Conservation (phyloP, 1,140 invertebrate genomes). For the Bombus consobrinus region DNA sequence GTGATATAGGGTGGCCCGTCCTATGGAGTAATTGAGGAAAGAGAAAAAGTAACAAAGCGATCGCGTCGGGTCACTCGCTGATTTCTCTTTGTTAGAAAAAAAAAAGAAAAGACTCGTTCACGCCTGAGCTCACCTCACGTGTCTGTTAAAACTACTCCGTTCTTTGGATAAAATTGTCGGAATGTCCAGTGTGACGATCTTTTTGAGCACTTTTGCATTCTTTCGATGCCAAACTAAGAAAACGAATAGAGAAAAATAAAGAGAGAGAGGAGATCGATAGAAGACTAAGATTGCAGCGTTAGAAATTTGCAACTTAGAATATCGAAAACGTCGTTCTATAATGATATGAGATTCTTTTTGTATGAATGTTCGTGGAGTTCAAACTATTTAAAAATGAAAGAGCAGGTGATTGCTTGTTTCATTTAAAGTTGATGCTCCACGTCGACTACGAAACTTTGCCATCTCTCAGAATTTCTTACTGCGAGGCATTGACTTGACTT, state of each 20-base stretch:
- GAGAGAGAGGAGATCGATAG: neutral
- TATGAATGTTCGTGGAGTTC: slow-evolving; percentile 14
- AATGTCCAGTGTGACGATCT: neutral
- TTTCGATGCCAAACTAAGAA: slow-evolving; percentile 24
- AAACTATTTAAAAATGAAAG: neutral
- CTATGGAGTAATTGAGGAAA: neutral
- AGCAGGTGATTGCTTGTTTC: neutral
- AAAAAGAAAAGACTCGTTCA: slow-evolving; percentile 67
- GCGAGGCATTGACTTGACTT: neutral
- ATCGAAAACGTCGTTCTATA: neutral
- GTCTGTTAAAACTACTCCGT: neutral
- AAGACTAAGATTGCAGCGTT: neutral
- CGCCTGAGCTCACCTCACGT: slow-evolving; percentile 60
- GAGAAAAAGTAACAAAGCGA: neutral
- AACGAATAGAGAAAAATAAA: neutral
- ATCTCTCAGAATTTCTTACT: neutral
- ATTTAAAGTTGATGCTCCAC: neutral
- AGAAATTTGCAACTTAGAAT: neutral
- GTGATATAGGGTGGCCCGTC: slow-evolving; percentile 78
- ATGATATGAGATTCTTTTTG: slow-evolving; percentile 9
- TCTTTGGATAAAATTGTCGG: neutral
- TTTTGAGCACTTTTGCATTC: slow-evolving; percentile 23
- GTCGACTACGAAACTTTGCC: neutral
- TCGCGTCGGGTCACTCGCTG: slow-evolving; percentile 69
- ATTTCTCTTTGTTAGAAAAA: slow-evolving; percentile 66